phyloP scores from a whole-genome alignment of 2,113 vertebrate species.

The Charadrius vociferus region DNA sequence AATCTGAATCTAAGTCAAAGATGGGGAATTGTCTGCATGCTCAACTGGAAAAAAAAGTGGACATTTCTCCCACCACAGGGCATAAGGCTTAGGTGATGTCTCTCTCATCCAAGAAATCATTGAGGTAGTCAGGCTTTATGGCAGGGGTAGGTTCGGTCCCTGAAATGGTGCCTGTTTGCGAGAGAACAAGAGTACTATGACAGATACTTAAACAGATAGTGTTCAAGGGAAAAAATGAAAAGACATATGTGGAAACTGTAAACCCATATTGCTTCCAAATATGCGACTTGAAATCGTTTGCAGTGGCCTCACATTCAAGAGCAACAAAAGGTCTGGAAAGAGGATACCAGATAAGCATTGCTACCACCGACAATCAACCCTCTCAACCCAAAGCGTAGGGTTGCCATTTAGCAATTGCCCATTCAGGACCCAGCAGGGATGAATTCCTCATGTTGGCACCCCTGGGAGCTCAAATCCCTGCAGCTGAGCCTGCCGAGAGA shows the following conservation, averaged over 20 bases:
- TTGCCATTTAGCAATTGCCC: neutral
- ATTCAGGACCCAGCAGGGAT: neutral
- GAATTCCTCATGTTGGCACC: neutral
- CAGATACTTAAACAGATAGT: too few species aligned
- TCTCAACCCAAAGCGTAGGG: neutral
- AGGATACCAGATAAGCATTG: neutral
- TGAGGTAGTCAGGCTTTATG: neutral
- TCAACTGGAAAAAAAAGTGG: neutral
- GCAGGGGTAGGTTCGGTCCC: too few species aligned
- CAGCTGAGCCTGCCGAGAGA: neutral
- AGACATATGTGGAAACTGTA: too few species aligned
- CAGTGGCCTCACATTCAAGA: too few species aligned
- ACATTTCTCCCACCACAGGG: neutral
- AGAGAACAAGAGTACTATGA: too few species aligned
- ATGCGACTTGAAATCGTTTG: too few species aligned
- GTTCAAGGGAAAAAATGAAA: too few species aligned
- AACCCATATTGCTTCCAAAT: too few species aligned
- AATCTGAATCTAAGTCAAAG: neutral
- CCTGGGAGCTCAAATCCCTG: neutral
- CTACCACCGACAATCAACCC: neutral
- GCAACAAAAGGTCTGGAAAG: neutral
- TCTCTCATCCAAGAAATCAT: neutral
- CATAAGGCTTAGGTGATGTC: neutral
- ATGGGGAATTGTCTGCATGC: neutral
- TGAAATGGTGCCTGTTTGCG: too few species aligned